Evolutionary conservation across 2,113 vertebrate genomes (phyloP), one percentile per base, ranked within the genome.

Genomic region (Gambusia affinis): DNA sequence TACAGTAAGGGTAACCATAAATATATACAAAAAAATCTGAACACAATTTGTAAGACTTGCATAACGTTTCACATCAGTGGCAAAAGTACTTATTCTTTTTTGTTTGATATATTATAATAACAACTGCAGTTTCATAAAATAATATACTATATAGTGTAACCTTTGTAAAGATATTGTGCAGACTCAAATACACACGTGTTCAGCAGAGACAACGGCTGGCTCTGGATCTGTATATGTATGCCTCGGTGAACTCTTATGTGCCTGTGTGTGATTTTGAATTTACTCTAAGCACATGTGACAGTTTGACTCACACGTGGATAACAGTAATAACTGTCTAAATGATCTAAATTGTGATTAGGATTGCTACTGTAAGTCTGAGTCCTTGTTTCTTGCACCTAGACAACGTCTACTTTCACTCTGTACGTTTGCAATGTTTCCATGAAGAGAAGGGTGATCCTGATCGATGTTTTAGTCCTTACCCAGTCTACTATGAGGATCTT

Each of bases 401-500:
- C 67, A 47, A 67, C 63, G 67, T 64, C 28, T 85, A 60, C 75
- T 65, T 83, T 74, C 27, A 42, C 14, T 15, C 14, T 73, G 63
- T 60, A 57, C 19, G 44, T 47, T 47, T 47, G 17, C 19, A 35
- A 60, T 66, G 35, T 51, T 51, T 71, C 62, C 84, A 82, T 80
- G 63, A 85, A 88, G 31, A 19, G 75, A 80, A 57, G 77, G 87
- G 79, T 57, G 75, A 72, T 42, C 19, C 35, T 47, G 70, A 64
- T 71, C 47, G 30, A 67, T 70, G 11, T 12, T 54, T 35, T 61
- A 39, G 35, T 79, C 87, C 96, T 95, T 77, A 99, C 97, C 97
- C 97, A 99, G 93, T 99, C 96, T 63, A 99, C 95, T 2, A 99
- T 97, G 80, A 98, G 97, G 83, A 99, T 97, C 93, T 96, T 98